Percentiles rank a stretch among this genome's conserved stretches.
Conservation (phyloP, 2,888 invertebrate genomes). For the Agrilus mali region DNA sequence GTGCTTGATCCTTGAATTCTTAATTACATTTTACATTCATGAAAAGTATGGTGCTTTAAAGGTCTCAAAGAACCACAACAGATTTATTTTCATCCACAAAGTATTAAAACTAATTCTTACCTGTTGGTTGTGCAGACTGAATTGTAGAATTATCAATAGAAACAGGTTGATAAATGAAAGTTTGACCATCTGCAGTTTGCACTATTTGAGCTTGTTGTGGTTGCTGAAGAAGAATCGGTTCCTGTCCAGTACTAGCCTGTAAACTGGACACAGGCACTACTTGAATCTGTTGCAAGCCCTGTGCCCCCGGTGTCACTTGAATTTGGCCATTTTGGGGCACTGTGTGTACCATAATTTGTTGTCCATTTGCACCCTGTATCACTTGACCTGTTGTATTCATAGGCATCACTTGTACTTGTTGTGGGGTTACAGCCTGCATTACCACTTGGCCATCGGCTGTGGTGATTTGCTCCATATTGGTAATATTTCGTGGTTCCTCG, state of each 20-base stretch:
- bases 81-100: no score
- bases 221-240: slow-evolving; percentile 48
- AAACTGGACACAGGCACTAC: slow-evolving; percentile 59
- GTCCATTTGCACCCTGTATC: slow-evolving; percentile 53
- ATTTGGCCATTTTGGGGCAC: slow-evolving; percentile 49
- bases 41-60: no score
- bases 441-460: slow-evolving; percentile 51
- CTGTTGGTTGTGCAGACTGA: slow-evolving; percentile 48
- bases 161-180: slow-evolving; percentile 77
- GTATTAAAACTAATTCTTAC: no score
- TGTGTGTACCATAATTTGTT: slow-evolving; percentile 59
- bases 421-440: slow-evolving; percentile 44
- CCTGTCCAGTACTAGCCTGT: slow-evolving; percentile 38
- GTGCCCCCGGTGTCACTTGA: slow-evolving; percentile 51
- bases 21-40: no score
- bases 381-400: slow-evolving; percentile 44
- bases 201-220: slow-evolving; percentile 67
- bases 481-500: not conserved
- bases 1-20: no score
- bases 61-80: no score
- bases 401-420: slow-evolving; percentile 49
- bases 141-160: slow-evolving; percentile 41
- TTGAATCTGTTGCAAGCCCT: slow-evolving; percentile 57
- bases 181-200: slow-evolving; percentile 87
- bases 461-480: slow-evolving; percentile 45